A percentile compares a stretch with the other conserved stretches of the same genome.
Evolutionary conservation across 2,113 vertebrate species (phyloP).

Genomic region (Heterocephalus glaber): DNA sequence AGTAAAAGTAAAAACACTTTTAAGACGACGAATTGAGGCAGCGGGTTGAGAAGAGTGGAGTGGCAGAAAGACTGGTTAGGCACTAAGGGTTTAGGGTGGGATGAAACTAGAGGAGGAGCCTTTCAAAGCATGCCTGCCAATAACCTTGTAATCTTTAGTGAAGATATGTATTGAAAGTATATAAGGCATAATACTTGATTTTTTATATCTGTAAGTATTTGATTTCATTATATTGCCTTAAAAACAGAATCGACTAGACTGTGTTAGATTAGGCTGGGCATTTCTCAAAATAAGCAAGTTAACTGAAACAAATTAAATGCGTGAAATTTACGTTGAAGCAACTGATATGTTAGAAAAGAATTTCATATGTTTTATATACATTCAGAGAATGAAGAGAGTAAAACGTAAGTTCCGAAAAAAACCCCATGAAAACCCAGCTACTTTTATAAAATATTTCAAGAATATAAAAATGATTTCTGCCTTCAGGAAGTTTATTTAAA

Average conservation of each 20-base stretch:
- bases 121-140: not conserved
- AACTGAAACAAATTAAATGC: not conserved
- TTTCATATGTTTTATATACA: not conserved
- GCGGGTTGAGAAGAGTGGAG: not conserved
- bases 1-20: not conserved
- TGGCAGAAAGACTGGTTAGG: not conserved
- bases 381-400: conserved; percentile 10
- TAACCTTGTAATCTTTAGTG: not conserved
- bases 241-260: not conserved
- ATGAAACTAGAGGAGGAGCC: not conserved
- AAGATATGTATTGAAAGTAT: not conserved
- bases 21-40: not conserved
- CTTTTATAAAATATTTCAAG: not conserved
- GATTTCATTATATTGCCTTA: conserved; percentile 7
- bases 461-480: conserved; percentile 1
- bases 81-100: not conserved
- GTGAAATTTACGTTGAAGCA: not conserved
- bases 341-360: not conserved
- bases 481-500: conserved; percentile 24
- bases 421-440: not conserved
- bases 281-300: not conserved
- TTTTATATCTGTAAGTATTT: not conserved
- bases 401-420: not conserved
- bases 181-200: not conserved
- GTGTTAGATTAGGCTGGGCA: not conserved